Evolutionary conservation across 1,140 invertebrate genomes (phyloP).

Genomic region (Pollicipes pollicipes): DNA sequence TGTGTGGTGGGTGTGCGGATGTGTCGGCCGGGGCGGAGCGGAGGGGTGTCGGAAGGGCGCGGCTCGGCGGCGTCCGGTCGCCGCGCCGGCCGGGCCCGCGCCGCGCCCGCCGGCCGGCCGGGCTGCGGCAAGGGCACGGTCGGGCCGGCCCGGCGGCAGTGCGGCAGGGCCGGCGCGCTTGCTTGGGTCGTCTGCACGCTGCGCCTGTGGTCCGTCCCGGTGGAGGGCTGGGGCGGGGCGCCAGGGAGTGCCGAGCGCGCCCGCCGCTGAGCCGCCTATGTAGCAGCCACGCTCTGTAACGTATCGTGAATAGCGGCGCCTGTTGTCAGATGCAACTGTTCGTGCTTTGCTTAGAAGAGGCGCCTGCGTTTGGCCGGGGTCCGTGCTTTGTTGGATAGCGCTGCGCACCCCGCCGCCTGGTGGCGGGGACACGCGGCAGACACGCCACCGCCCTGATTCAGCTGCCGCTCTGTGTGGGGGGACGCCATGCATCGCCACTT

Average conservation of each 20-base stretch:
- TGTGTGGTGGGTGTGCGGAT: not conserved
- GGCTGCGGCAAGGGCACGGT: constrained; percentile 29
- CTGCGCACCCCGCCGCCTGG: no score
- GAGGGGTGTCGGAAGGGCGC: not conserved
- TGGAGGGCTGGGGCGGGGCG: constrained; percentile 31
- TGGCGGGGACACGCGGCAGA: no score
- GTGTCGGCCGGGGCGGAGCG: not conserved
- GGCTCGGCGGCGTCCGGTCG: no score
- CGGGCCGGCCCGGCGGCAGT: constrained; percentile 22
- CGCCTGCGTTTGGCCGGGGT: not conserved
- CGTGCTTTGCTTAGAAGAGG: not conserved
- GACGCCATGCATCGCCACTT: constrained; percentile 11
- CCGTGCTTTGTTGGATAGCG: not conserved
- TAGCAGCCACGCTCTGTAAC: constrained; percentile 24
- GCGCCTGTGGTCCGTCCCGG: constrained; percentile 27
- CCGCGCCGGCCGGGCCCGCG: no score
- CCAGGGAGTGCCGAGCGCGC: constrained; percentile 34
- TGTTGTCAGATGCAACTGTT: constrained; percentile 15
- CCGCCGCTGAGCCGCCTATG: no score
- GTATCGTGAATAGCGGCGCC: constrained; percentile 32
- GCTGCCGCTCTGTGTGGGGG: no score
- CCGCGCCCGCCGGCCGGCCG: constrained; percentile 22
- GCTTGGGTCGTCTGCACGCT: constrained; percentile 25
- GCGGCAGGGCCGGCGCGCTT: constrained; percentile 19
- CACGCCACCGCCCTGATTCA: no score